Base-by-base conservation (phyloP, 2,888 invertebrate genomes). In the Nomada ruficornis region DNA sequence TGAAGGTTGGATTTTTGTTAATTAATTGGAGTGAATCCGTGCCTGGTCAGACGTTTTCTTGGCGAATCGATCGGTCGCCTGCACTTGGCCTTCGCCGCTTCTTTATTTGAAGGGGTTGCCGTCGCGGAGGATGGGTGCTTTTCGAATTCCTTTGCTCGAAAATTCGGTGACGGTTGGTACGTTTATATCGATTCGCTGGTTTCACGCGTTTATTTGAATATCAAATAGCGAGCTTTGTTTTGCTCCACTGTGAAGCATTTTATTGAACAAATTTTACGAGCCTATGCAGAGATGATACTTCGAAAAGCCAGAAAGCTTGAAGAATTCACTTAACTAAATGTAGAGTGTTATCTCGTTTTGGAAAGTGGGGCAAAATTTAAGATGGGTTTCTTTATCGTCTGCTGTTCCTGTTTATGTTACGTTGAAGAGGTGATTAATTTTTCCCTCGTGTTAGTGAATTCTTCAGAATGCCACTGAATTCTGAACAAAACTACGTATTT, bases 1-100 rank as follows among this genome's bases (percentile, higher is more conserved):
- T 36, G 10, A 52, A 47, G 1, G 50, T 57, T 13, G 64, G 75
- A 71, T 80, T 80, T 65, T 65, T 60, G 42, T 55, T 82, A 82
- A 80, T 88, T 84, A 76, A 67, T 57, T 23, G 23, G 60, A 60
- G 20, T 64, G 57, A 75, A 26, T 26, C 26, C 9, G 15, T 59
- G 29, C 5, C 10, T 26, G 70, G 15, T 36, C 29, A 23, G 29
- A n/a, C 23, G n/a, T 29, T 26, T n/a, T 15, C 36, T 68, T 15
- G 13, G 26, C 20, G 59, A 47, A 47, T 15, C 44, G 44, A 59
- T 47, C 50, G 70, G 0, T 59, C 5, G 5, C 13, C 4, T 60
- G n/a, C 54, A 54, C 26, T 55, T 68, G 50, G n/a, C 62, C 50
- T 59, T 76, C 59, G 36, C 50, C 18, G 18, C 44, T 54, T 54